These are phyloP conservation scores for Cephalotes varians DNA, from an alignment of 2,888 invertebrate species.

Conservation along the genomic window DNA sequence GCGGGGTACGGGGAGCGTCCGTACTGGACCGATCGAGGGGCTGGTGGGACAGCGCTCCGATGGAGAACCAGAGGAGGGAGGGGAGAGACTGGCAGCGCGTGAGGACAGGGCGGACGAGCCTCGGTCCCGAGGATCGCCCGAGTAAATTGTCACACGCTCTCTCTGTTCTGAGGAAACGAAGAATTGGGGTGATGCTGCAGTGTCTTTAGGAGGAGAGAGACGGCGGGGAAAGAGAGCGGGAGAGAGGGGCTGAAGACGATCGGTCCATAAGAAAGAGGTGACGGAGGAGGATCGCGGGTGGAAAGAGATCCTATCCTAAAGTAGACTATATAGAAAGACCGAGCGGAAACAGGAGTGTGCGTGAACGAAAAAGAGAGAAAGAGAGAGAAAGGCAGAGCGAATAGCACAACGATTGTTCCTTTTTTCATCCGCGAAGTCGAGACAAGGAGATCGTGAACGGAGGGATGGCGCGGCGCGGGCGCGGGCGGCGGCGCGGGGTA, in stretches of 20 bases:
- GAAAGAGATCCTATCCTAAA: slow-evolving; percentile 82
- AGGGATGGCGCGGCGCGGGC: slow-evolving; percentile 35
- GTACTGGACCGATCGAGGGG: slow-evolving; percentile 39
- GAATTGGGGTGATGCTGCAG: slow-evolving; percentile 77
- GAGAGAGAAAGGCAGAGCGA: neutral
- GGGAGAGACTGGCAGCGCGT: slow-evolving; percentile 51
- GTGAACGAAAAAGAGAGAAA: slow-evolving; percentile 9
- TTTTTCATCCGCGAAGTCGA: slow-evolving; percentile 65
- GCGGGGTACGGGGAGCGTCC: slow-evolving; percentile 43
- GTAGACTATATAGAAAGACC: slow-evolving; percentile 73
- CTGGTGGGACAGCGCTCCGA: slow-evolving; percentile 41
- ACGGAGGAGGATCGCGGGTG: slow-evolving; percentile 74
- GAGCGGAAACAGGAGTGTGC: slow-evolving; percentile 55
- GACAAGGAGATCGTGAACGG: slow-evolving; percentile 58
- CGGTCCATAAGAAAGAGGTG: slow-evolving; percentile 70
- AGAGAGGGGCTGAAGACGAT: slow-evolving; percentile 55
- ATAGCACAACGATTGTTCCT: slow-evolving; percentile 37
- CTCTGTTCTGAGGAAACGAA: slow-evolving; percentile 79
- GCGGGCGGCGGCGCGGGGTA: slow-evolving; percentile 47
- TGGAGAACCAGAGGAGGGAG: slow-evolving; percentile 9
- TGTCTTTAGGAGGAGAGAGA: slow-evolving; percentile 42
- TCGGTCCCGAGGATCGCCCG: slow-evolving; percentile 81
- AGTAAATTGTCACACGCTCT: slow-evolving; percentile 86
- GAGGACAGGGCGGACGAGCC: slow-evolving; percentile 64
- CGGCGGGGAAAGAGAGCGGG: slow-evolving; percentile 60